Evolutionary conservation across 2,113 vertebrate species (phyloP).

Genomic region (Lepus americanus): DNA sequence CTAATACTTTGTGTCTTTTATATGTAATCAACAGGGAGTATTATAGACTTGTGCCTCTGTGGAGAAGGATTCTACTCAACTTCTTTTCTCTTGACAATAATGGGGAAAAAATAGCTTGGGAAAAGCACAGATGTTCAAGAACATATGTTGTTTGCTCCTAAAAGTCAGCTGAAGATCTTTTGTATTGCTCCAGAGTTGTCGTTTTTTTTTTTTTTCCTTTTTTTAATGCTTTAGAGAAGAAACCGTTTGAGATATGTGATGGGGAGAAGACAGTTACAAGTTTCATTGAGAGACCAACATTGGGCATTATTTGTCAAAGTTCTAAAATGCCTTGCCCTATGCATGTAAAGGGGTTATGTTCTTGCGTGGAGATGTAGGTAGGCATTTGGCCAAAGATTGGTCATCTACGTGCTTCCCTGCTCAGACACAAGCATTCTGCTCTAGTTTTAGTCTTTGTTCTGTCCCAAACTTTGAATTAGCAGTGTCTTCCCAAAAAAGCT

Average conservation of each 20-base stretch:
- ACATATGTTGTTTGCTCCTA: slow-evolving; percentile 79
- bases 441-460: slow-evolving; percentile 40
- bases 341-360: neutral
- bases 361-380: slow-evolving; percentile 5
- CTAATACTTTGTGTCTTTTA: slow-evolving; percentile 85
- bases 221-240: slow-evolving; percentile 69
- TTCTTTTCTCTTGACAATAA: slow-evolving; percentile 83
- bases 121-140: slow-evolving; percentile 82
- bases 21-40: slow-evolving; percentile 84
- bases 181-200: slow-evolving; percentile 54
- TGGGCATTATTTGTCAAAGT: slow-evolving; percentile 58
- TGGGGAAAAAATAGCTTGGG: slow-evolving; percentile 71
- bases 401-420: neutral
- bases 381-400: neutral
- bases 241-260: slow-evolving; percentile 65
- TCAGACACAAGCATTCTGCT: slow-evolving; percentile 9
- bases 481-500: slow-evolving; percentile 21
- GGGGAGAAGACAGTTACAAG: slow-evolving; percentile 55
- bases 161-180: slow-evolving; percentile 78
- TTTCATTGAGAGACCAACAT: slow-evolving; percentile 35
- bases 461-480: slow-evolving; percentile 1
- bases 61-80: slow-evolving; percentile 82
- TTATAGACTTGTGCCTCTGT: slow-evolving; percentile 82
- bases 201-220: neutral
- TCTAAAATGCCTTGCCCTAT: slow-evolving; percentile 11